Conservation (phyloP, 2,797 vertebrate species). For the Rhynchonycteris naso region DNA sequence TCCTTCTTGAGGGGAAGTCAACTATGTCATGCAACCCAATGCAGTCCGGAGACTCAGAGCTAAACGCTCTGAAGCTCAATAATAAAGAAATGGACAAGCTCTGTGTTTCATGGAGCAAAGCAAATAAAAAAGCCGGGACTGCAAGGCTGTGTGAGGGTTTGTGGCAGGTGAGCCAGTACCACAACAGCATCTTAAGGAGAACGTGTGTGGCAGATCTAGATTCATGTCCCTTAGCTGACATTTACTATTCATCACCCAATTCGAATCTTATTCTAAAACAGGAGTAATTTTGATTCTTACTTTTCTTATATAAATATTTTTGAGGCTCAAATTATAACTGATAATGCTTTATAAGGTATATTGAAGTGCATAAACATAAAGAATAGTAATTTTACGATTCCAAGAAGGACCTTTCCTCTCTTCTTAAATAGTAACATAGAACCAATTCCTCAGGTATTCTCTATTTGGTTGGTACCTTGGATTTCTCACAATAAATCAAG, state of each 20-base stretch:
- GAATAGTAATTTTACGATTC: not conserved
- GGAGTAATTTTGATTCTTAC: not conserved
- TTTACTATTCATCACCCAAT: not conserved
- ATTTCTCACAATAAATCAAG: slow-evolving; percentile 33
- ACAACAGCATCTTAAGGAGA: not conserved
- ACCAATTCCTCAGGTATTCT: not conserved
- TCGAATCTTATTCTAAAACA: not conserved
- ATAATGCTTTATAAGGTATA: not conserved
- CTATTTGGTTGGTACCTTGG: not conserved
- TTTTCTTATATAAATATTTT: not conserved
- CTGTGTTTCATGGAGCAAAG: not conserved
- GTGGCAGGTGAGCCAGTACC: not conserved
- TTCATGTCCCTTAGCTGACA: not conserved
- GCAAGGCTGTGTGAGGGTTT: not conserved
- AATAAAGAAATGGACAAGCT: not conserved
- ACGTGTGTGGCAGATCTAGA: not conserved
- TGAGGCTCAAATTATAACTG: not conserved
- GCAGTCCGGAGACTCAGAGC: not conserved
- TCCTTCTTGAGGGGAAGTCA: slow-evolving; percentile 28
- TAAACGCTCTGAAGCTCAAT: not conserved
- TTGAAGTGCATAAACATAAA: not conserved
- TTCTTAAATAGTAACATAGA: not conserved
- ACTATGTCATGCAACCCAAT: not conserved
- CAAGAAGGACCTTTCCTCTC: not conserved
- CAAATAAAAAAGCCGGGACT: not conserved